Conservation (phyloP, 2,113 vertebrate genomes). For the Engystomops pustulosus region DNA sequence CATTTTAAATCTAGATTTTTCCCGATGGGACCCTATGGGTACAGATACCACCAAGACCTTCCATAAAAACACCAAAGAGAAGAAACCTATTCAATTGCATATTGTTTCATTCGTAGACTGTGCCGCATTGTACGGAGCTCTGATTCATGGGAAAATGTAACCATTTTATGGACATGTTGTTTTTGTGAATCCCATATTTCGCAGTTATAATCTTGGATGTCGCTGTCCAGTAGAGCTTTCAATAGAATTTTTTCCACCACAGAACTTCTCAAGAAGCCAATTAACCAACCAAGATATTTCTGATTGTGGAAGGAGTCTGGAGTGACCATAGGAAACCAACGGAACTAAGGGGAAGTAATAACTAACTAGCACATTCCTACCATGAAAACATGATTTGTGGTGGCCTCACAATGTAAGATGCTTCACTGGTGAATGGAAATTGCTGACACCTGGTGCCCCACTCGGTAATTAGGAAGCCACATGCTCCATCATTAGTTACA, state of each 20-base stretch:
- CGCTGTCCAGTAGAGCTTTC: neutral
- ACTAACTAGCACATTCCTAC: constrained; percentile 9
- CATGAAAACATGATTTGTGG: constrained; percentile 14
- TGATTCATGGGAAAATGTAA: too few relatives aligned
- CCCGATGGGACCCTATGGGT: too few relatives aligned
- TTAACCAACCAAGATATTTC: neutral
- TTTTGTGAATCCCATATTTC: neutral
- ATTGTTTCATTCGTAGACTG: too few relatives aligned
- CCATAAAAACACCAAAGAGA: too few relatives aligned
- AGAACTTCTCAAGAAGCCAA: neutral
- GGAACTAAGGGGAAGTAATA: neutral
- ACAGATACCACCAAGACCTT: too few relatives aligned
- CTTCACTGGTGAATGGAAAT: constrained; percentile 12
- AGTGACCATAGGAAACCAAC: constrained; percentile 2
- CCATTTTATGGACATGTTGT: too few relatives aligned
- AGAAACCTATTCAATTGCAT: too few relatives aligned
- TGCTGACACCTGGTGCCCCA: neutral
- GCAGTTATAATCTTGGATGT: neutral
- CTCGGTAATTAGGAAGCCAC: neutral
- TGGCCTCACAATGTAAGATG: neutral
- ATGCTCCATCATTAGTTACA: neutral
- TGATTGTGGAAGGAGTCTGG: neutral
- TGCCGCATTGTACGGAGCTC: too few relatives aligned
- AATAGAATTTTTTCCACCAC: neutral
- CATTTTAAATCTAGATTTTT: too few relatives aligned